Base-by-base conservation (phyloP, 2,888 invertebrate species). In the Torymus texanus region DNA sequence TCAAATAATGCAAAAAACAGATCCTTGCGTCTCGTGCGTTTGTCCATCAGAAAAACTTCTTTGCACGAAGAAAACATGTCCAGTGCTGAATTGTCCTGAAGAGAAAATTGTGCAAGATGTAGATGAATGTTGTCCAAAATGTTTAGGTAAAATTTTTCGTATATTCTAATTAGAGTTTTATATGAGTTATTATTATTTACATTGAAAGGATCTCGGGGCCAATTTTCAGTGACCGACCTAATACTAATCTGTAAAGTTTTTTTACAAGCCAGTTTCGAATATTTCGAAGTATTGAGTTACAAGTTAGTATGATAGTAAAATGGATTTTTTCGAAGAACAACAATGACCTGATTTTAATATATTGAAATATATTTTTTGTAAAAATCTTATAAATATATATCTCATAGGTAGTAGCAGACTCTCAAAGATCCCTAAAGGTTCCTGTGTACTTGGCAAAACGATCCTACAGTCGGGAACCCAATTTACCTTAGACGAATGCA, bases 51-150 rank as follows among this genome's bases (percentile, higher is more conserved):
- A 91, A 12, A 56, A 12, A 51, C 90, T 97, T 84, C 94, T 94
- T 14, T 97, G 97, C 88, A 92, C 94, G 59, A 97, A 97, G 88
- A 94, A 94, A 80, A 96, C 96, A 0, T 98, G 98, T 85, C 97
- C 97, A 0, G 97, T 97, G 14, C 92, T 98, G 55, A 96, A 97
- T 83, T 98, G 97, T 88, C 94, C 95, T 8, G 90, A 91, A 1
- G 91, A 92, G 13, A 93, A 93, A 83, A 95, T 96, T 86, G 91
- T 92, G 80, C 93, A 94, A 73, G 93, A 93, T 29, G 92, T 94
- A 1, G 96, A 96, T 10, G 95, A 96, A 85, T 98, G 98, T 89
- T 98, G 98, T 87, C 92, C 93, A 0, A 88, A 88, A 79, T 94
- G 94, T 85, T 90, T 89, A 87, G 93, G 93, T 88, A 66, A 41